Base-by-base conservation (phyloP, 2,797 vertebrate species). In the Hippocampus kuda region DNA sequence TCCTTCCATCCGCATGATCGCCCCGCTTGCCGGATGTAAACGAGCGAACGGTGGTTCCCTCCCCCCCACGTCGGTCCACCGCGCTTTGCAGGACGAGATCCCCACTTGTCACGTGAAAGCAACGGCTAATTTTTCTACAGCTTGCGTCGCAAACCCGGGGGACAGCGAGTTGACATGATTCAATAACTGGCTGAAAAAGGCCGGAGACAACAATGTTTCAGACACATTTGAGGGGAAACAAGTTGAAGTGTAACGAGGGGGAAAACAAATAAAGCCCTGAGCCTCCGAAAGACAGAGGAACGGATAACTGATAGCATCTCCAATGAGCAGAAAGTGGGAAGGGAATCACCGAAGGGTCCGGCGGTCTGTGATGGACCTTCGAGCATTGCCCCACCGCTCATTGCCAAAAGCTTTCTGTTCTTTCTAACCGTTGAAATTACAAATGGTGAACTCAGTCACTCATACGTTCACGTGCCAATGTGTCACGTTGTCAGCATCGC, bases 101-200 rank as follows among this genome's bases (percentile, higher is more conserved):
- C 89, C 87, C 88, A 86, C 88, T 90, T 85, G 87, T 88, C 90
- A 88, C 88, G 88, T 84, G 82, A 87, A 90, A 90, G 87, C 86
- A 81, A 89, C 82, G 87, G 82, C 83, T 88, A 85, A 90, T 91
- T 89, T 91, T 88, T 90, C 86, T 87, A 84, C 87, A 79, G 87
- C 84, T 82, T 86, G 86, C 84, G 64, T 88, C 83, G 87, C 85
- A 87, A 89, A 89, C 86, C 84, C 86, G 4, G 76, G 89, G 86
- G 89, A 88, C 48, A 38, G 72, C 67, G 20, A 75, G 78, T 83
- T 84, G 88, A 89, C 83, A 86, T 83, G 86, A 89, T 88, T 89
- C 86, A 85, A 86, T 88, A 88, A 87, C 85, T 89, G 81, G 84
- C 71, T 74, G 77, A 81, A 81, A 84, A 87, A 85, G 76, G 84